Conservation (phyloP, 2,888 invertebrate genomes). For the Salpingus planirostris region DNA sequence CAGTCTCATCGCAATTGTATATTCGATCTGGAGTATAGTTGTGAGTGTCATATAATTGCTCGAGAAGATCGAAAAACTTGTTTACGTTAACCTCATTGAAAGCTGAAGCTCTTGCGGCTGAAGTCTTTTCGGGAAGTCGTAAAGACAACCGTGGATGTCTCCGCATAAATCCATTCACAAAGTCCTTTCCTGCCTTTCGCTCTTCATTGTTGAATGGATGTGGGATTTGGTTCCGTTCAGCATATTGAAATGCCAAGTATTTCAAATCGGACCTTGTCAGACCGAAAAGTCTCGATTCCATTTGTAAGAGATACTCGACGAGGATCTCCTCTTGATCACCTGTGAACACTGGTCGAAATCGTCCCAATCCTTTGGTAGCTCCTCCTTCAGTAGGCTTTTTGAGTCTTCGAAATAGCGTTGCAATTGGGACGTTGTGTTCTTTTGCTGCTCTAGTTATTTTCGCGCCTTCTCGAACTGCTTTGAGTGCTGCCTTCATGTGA, state of each 20-base stretch:
- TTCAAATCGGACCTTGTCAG: background rate
- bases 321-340: no score
- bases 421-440: no score
- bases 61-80: background rate
- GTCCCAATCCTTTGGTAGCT: no score
- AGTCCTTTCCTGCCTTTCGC: background rate
- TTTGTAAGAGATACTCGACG: background rate
- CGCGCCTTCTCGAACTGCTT: no score
- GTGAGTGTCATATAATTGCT: background rate
- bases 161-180: background rate
- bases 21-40: background rate
- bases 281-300: background rate
- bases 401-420: no score
- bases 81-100: background rate
- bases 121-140: background rate
- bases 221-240: background rate
- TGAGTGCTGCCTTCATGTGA: no score
- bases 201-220: background rate
- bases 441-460: no score
- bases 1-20: no score
- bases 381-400: no score
- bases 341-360: no score
- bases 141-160: background rate
- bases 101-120: background rate
- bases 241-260: no score